Base-by-base conservation (phyloP, 2,113 vertebrate species). In the Pelusios castaneus region DNA sequence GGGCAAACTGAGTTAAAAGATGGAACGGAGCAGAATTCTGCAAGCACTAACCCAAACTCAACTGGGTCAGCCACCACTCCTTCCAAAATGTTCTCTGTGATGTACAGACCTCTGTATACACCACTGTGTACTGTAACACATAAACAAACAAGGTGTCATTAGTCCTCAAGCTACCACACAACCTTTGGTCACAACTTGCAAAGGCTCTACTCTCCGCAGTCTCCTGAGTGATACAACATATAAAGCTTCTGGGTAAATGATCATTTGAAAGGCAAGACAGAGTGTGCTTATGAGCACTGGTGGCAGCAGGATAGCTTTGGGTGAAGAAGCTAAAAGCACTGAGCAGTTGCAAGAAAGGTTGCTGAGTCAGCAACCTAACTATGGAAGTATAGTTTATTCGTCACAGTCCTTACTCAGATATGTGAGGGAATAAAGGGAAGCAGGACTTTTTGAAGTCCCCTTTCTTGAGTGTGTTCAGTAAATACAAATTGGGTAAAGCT, bases 401-500 rank as follows among this genome's bases (percentile, higher is more conserved):
- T 25, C n/a, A 56, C 25, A 29, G 25, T n/a, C 22, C 70, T n/a
- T 10, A 14, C 31, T 17, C 51, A 60, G 5, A 25, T 1, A 0
- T 0, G 0, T 29, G 38, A 8, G 10, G 22, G 38, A 41, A 41
- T 22, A 56, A 56, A 12, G 25, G 27, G 25, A 29, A 58, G 49
- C 31, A 2, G 85, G 31, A 38, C 82, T 82, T n/a, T 14, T 52
- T 27, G n/a, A 58, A 22, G 11, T 58, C 56, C n/a, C n/a, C 88
- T 67, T 82, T 24, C 49, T 38, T 22, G 93, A 88, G 88, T 34
- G 60, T 87, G 88, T 80, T 95, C 76, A 91, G 82, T 78, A 88
- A 78, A 86, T 94, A 83, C 78, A 93, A 49, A 89, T 89, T n/a
- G 88, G 60, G 76, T 87, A 82, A 80, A 93, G 77, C 55, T 10